Percentiles rank a stretch among this genome's conserved stretches.
phyloP scores from a whole-genome alignment of 2,888 invertebrate species.

The Auanema freiburgensis region DNA sequence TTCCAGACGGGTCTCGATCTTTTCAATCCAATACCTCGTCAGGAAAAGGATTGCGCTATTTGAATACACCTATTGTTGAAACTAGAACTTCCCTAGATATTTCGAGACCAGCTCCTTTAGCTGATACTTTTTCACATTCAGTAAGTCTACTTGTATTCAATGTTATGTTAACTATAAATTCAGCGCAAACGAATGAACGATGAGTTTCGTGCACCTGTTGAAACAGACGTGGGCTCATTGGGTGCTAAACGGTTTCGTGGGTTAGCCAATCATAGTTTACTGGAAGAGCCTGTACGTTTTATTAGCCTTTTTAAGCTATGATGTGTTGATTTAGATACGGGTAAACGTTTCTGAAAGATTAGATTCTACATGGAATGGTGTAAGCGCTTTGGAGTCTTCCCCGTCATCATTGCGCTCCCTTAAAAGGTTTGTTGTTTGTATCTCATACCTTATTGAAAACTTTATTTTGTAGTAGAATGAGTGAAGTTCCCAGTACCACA shows the following conservation, averaged over 20 bases:
- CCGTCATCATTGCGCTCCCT: too few species aligned
- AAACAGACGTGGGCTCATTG: not conserved
- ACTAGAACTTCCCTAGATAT: too few species aligned
- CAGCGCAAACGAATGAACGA: too few species aligned
- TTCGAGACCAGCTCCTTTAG: too few species aligned
- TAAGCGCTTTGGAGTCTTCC: too few species aligned
- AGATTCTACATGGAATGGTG: conserved; percentile 15
- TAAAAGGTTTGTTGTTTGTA: not conserved
- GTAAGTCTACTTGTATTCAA: too few species aligned
- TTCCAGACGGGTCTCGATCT: too few species aligned
- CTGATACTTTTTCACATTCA: too few species aligned
- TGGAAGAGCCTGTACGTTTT: conserved; percentile 19
- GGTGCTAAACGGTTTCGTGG: conserved; percentile 13
- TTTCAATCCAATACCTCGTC: too few species aligned
- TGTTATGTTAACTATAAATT: too few species aligned
- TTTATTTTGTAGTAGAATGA: conserved; percentile 15
- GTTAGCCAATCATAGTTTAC: conserved; percentile 13
- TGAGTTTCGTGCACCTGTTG: not conserved
- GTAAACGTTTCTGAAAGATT: conserved; percentile 8
- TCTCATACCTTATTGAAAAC: not conserved
- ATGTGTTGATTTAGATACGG: conserved; percentile 5
- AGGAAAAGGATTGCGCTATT: too few species aligned
- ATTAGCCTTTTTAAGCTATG: not conserved
- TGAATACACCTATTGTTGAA: too few species aligned
- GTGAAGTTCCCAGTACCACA: conserved; percentile 11